Evolutionary conservation across 1,140 invertebrate species (phyloP), one percentile per base, ranked within the genome.

Genomic region (Drosophila saltans): DNA sequence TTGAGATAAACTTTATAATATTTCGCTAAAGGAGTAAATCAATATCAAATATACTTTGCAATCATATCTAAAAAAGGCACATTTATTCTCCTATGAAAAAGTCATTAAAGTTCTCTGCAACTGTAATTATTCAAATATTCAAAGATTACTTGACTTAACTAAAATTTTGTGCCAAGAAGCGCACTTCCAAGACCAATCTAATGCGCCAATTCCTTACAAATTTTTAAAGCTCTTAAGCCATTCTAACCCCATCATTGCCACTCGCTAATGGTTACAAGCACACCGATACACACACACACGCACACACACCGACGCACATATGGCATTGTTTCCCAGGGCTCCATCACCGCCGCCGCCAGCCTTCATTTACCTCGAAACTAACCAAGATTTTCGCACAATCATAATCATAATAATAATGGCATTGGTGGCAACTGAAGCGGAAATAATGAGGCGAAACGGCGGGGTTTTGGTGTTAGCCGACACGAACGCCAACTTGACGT

Each of bases 341-440:
- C 30, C 57, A 48, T 24, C 28, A 40, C 39, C 39, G 39, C 39
- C 39, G 39, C 39, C 10, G 9, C 21, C 24, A 21, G 21, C 11
- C 57, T 16, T n/a, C 57, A 39, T 58, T 58, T 39, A 33, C 57
- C 33, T 39, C 57, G 30, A 58, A 58, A 58, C 57, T 58, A 58
- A 58, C 33, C 57, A 62, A 26, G 41, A 24, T 62, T 62, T 62
- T 62, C 59, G 59, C 59, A 62, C 59, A 62, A 45, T 62, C 59
- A 62, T 62, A 62, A 62, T 40, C 21, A 62, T 62, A 62, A 62
- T 62, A 41, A 62, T 62, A 62, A 62, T 62, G 59, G 59, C 59
- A 62, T 41, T 41, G 36, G 36, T 36, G 33, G 39, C 30, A 60
- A 11, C 41, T 43, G 40, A 62, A 62, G 59, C 59, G 59, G 24